Evolutionary conservation across 2,888 invertebrate genomes (phyloP), one percentile per base, ranked within the genome.

Genomic region (Eustalomyia histrio): DNA sequence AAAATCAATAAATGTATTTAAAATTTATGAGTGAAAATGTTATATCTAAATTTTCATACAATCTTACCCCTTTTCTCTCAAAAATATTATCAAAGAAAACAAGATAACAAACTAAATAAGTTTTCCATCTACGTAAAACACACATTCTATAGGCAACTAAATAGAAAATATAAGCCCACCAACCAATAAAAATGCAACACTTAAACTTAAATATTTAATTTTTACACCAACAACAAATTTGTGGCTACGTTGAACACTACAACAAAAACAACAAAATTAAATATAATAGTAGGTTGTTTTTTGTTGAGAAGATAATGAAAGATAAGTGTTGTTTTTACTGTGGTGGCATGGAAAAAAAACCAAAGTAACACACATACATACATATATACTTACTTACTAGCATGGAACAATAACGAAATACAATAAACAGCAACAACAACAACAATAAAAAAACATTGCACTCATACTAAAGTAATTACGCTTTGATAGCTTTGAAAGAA

Each of bases 101-200:
- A 39, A 12, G 39, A 39, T 12, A 12, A 35, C 8, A 35, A 39
- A 39, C 39, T 39, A 12, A 39, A 39, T 39, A 39, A 39, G 29
- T 29, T 14, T 39, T 39, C 2, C 21, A 21, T 21, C 21, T 21
- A 21, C 4, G 4, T 21, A 21, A 21, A 21, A 12, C 39, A 12
- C 39, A 39, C 4, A 39, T 39, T 39, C 12, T 39, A 14, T 47
- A 47, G 43, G 43, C 43, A 47, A n/a, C n/a, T 6, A n/a, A 47
- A 47, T 47, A 2, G 39, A 39, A 39, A 14, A n/a, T 47, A 47
- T 16, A 47, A n/a, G n/a, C 4, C 43, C 2, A 63, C 12, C 72
- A 61, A 63, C 81, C 81, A 81, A 81, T 78, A 75, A 78, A 78
- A 81, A 67, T 63, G 74, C 71, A 75, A 78, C 68, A 80, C 83